Evolutionary conservation across 2,797 vertebrate genomes (phyloP), one percentile per base, ranked within the genome.

Genomic region (Allobates femoralis): DNA sequence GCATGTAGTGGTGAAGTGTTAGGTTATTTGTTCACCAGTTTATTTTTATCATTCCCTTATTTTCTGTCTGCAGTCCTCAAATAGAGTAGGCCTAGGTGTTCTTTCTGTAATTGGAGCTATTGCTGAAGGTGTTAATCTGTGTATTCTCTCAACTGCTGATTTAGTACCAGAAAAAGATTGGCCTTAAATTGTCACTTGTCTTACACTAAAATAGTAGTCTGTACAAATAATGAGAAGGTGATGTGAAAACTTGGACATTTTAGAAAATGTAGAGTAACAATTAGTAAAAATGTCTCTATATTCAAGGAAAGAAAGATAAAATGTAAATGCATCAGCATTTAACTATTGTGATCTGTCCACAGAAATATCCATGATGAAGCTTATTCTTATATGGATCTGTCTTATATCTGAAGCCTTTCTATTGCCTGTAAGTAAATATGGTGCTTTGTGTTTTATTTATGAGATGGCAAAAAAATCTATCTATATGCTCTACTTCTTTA

Each of bases 371-470:
- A 73, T 75, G 73, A 87, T 87, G 86, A 88, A 76, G 75, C 19
- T 67, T 60, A 26, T 64, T 46, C 5, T 85, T 14, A 8, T 81
- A 21, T 85, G 46, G 56, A 10, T 88, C 58, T 85, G 67, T 28
- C 16, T 88, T 53, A 28, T 85, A 53, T 26, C 83, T 32, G 58
- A 85, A 74, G 58, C 46, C 41, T 67, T 41, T 34, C 4, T 46
- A 30, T 50, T 85, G 56, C 82, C 82, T 75, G 83, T 88, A 88
- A 85, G 75, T 87, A 83, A 41, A 32, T 19, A 15, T 77, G 34
- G 28, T 55, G 66, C n/a, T 37, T 1, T 74, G 16, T 46, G 26
- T 28, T 26, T n/a, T 15, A 37, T 5, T 67, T 67, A 30, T 32
- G 28, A 67, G 64, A 67, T 66, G 28, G 8, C n/a, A 60, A 26